Conservation (phyloP, 2,797 vertebrate genomes). For the Phrynocephalus guinanensis region DNA sequence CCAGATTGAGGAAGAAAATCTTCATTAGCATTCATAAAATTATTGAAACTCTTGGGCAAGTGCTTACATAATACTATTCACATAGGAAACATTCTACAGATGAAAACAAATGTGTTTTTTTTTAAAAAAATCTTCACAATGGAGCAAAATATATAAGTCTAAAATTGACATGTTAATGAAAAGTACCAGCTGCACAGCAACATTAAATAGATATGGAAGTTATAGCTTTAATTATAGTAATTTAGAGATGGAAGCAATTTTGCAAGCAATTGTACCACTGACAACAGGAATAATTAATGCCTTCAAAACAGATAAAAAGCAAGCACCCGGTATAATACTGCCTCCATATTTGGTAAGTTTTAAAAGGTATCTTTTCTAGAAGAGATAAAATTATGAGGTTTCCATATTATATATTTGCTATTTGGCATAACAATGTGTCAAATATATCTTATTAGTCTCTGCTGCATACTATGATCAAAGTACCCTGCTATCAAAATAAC, state of each 20-base stretch:
- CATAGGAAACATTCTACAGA: constrained; percentile 69
- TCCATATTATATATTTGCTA: constrained; percentile 32
- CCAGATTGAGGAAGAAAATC: constrained; percentile 14
- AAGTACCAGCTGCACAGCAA: constrained; percentile 77
- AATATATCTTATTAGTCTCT: not conserved
- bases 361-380: constrained; percentile 65
- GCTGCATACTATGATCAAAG: not conserved
- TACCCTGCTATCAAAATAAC: not conserved
- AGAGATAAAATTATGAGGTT: constrained; percentile 54
- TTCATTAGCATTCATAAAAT: not conserved
- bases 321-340: constrained; percentile 71
- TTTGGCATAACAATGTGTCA: not conserved
- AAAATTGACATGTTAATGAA: constrained; percentile 78
- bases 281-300: constrained; percentile 77
- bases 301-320: constrained; percentile 73
- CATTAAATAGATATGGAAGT: constrained; percentile 75
- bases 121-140: constrained; percentile 64
- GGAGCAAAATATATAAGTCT: constrained; percentile 67
- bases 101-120: constrained; percentile 76
- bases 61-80: constrained; percentile 61
- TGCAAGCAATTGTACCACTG: constrained; percentile 68
- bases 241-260: constrained; percentile 79
- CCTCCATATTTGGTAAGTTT: constrained; percentile 63
- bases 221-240: constrained; percentile 83
- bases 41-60: constrained; percentile 39